Base-by-base conservation (phyloP, 2,113 vertebrate species). In the Poeciliopsis prolifica region DNA sequence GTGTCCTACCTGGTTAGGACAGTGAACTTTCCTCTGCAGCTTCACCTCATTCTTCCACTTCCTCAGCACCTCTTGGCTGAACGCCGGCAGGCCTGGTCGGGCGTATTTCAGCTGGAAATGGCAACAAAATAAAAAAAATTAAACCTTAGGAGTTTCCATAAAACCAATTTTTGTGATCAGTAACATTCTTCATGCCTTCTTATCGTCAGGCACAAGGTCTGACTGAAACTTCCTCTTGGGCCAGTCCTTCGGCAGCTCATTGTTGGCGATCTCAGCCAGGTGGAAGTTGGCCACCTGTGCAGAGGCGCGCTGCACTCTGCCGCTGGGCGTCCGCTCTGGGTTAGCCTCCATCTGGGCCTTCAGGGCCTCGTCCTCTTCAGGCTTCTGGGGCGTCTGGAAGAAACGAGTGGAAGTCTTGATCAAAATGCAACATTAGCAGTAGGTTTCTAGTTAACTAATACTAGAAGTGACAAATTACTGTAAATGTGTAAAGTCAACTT, bases 31-130 rank as follows among this genome's bases (percentile, higher is more conserved):
- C 83, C 94, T 95, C 87, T 96, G 96, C 88, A 96, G 95, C 92
- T 99, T 99, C 83, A 99, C 95, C 85, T 98, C 97, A 0, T 94
- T 95, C 87, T 96, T 98, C 97, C 97, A 99, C 81, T 97, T 98
- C 91, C 95, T 94, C 69, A 99, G 93, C 8, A 97, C 95, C 62
- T 99, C 97, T 77, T 97, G 97, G 83, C 97, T 98, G 86, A 99
- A 98, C 0, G 96, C 94, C 0, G 97, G 97, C 65, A 98, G 91
- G 15, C 97, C 96, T 1, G 97, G 97, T 22, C 97, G 95, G n/a
- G 96, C 94, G 58, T 98, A 99, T 82, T 97, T 98, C 79, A 99
- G 83, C 97, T 99, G 68, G 0, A 1, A 22, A 48, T 12, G 19
- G 7, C 33, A 30, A 3, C 3, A 42, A 8, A 0, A 22, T 19